These are phyloP conservation scores for Melipona bicolor DNA, from an alignment of 2,888 invertebrate species.

Conservation along the genomic window DNA sequence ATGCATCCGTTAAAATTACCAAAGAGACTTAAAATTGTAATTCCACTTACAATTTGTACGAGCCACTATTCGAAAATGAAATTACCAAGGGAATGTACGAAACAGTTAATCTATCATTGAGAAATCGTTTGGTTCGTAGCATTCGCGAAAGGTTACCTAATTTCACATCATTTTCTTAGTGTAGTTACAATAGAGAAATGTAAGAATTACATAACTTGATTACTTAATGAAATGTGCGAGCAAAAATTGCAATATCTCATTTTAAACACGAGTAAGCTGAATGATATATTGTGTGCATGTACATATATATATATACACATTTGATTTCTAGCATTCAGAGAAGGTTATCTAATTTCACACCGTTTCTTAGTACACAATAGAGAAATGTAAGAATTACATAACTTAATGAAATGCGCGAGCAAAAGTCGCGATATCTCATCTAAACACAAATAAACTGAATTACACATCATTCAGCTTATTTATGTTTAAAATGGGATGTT, in stretches of 20 bases:
- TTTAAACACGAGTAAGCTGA: no score
- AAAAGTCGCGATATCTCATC: neutral
- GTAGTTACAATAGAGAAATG: neutral
- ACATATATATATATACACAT: no score
- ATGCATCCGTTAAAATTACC: neutral
- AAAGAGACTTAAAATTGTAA: neutral
- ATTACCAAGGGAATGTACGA: neutral
- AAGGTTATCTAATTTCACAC: neutral
- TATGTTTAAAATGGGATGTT: no score
- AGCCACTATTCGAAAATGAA: neutral
- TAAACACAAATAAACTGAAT: neutral
- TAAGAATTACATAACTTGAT: no score
- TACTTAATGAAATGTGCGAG: no score
- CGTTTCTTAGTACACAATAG: neutral
- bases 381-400: neutral
- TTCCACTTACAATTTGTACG: neutral
- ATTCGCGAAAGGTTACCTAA: neutral
- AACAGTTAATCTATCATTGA: neutral
- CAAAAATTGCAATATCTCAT: no score
- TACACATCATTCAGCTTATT: neutral
- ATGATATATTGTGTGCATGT: no score
- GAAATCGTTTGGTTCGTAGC: neutral
- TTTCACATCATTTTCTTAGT: neutral
- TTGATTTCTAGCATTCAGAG: no score
- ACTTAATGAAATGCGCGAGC: neutral